These are phyloP conservation scores for Helicoverpa armigera DNA, from an alignment of 1,140 invertebrate species.

Conservation along the genomic window DNA sequence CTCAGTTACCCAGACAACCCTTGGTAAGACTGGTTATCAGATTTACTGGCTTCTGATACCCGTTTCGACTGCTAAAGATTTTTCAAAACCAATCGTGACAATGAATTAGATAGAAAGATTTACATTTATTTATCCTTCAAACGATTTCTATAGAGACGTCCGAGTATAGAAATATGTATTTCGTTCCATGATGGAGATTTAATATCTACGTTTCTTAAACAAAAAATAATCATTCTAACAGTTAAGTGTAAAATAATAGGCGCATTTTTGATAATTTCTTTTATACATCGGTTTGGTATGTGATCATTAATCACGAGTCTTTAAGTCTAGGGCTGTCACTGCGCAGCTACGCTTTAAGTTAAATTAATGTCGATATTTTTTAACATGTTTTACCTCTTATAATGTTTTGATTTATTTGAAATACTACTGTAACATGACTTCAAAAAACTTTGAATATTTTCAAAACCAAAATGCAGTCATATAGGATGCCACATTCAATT, in stretches of 20 bases:
- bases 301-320: constrained; percentile 57
- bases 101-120: not conserved
- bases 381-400: too few species aligned
- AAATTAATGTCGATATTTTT: not conserved
- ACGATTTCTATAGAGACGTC: not conserved
- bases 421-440: too few species aligned
- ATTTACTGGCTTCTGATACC: too few species aligned
- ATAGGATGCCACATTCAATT: too few species aligned
- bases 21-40: too few species aligned
- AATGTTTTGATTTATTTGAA: too few species aligned
- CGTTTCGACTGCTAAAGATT: too few species aligned
- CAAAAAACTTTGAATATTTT: too few species aligned
- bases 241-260: constrained; percentile 63
- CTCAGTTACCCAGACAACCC: too few species aligned
- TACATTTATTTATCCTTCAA: not conserved
- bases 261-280: constrained; percentile 56
- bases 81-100: too few species aligned
- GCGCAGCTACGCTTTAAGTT: not conserved
- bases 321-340: constrained; percentile 44
- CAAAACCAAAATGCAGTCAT: too few species aligned
- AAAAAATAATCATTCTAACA: constrained; percentile 41
- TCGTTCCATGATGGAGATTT: constrained; percentile 51
- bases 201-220: constrained; percentile 50
- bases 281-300: constrained; percentile 45
- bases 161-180: constrained; percentile 13